Evolutionary conservation across 1,140 invertebrate species (phyloP).

Genomic region (Diachasma alloeum): DNA sequence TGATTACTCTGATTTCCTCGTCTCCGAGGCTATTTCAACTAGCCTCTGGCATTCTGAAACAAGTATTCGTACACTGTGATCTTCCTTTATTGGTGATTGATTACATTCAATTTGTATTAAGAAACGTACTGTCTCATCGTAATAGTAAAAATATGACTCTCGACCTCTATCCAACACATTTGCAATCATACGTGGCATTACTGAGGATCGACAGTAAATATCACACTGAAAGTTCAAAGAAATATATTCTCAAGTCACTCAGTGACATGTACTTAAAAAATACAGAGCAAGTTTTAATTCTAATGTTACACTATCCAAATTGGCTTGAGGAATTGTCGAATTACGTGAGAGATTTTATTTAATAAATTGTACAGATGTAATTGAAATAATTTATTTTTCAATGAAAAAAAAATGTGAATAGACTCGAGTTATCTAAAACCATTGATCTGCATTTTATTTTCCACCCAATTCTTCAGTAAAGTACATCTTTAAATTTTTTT

Average conservation of each 20-base stretch:
- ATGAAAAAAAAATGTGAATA: background rate
- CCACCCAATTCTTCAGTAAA: constrained; percentile 28
- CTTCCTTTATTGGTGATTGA: constrained; percentile 39
- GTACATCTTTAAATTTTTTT: constrained; percentile 8
- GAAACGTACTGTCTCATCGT: constrained; percentile 37
- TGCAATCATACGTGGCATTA: constrained; percentile 48
- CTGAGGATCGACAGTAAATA: constrained; percentile 47
- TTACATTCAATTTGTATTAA: constrained; percentile 47
- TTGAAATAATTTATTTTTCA: background rate
- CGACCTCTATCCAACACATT: constrained; percentile 51
- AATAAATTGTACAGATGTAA: background rate
- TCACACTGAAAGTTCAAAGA: constrained; percentile 44
- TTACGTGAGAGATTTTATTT: constrained; percentile 19
- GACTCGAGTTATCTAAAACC: constrained; percentile 20
- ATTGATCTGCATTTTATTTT: constrained; percentile 32
- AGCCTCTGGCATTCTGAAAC: constrained; percentile 43
- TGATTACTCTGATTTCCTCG: constrained; percentile 37
- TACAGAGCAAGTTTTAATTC: constrained; percentile 41
- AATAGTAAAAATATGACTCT: constrained; percentile 35
- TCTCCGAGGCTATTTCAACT: constrained; percentile 47
- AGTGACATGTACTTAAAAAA: constrained; percentile 41
- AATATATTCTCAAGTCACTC: constrained; percentile 35
- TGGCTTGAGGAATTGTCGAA: constrained; percentile 45
- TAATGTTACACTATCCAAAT: constrained; percentile 52
- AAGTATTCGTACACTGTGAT: constrained; percentile 43